Evolutionary conservation across 2,113 vertebrate species (phyloP).

Genomic region (Riparia riparia): DNA sequence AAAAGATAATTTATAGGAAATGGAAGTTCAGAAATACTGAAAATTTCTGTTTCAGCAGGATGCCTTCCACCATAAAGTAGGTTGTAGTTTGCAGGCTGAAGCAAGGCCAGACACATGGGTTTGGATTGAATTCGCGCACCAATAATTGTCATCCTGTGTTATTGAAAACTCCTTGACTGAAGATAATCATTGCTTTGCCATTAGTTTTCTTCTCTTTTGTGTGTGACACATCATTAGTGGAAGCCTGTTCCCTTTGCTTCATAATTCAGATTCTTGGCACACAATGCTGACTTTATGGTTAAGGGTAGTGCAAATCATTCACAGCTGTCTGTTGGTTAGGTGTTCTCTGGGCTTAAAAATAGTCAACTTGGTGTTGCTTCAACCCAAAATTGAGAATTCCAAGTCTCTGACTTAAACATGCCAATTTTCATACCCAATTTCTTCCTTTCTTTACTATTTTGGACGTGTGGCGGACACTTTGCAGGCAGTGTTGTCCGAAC

Average conservation of each 20-base stretch:
- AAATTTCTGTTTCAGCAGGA: not conserved
- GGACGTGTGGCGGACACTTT: not conserved
- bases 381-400: not conserved
- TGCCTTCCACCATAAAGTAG: not conserved
- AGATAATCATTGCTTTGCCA: conserved; percentile 11
- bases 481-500: conserved; percentile 13
- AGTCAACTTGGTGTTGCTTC: not conserved
- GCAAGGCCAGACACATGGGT: not conserved
- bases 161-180: conserved; percentile 17
- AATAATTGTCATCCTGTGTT: not conserved
- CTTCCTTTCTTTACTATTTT: conserved; percentile 14
- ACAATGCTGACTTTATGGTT: conserved; percentile 46
- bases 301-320: conserved; percentile 58
- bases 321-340: conserved; percentile 54
- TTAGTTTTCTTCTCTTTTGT: conserved; percentile 48
- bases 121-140: conserved; percentile 6
- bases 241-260: conserved; percentile 46
- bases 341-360: conserved; percentile 7
- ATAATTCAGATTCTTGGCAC: conserved; percentile 71
- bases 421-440: conserved; percentile 39
- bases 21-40: not conserved
- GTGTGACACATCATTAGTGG: conserved; percentile 70
- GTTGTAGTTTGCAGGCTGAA: not conserved
- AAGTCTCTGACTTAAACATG: not conserved
- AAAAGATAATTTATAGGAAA: not conserved